Base-by-base conservation (phyloP, 2,888 invertebrate genomes). In the Spialia ferax region DNA sequence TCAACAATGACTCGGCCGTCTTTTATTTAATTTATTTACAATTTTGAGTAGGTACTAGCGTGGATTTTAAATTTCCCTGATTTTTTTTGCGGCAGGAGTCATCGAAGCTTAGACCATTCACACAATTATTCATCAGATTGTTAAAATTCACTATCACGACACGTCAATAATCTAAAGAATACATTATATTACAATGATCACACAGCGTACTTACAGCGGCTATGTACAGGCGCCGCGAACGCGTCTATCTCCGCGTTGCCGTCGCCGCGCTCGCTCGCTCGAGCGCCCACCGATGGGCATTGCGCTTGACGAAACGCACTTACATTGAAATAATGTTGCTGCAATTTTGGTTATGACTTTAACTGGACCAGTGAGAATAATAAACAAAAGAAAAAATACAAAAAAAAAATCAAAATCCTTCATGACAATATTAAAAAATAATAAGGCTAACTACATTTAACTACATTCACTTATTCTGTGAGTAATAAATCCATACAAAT, bases 131-230 rank as follows among this genome's bases (percentile, higher is more conserved):
- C 32, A 32, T 59, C 6, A 45, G 45, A 10, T 22, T 45, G 18
- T 35, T 35, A 15, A n/a, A 45, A 48, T 54, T 64, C 63, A 45
- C 55, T 55, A 22, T 64, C 63, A 38, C 55, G 29, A 22, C 50
- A 20, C 32, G 50, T 48, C 26, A 23, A 26, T 35, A 10, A 4
- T 42, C 59, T 42, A 42, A 59, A 29, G 50, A 52, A 22, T 69
- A 66, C 62, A 69, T 60, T 72, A 71, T 70, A 57, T 63, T 69
- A 72, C 70, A 71, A 55, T 63, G 54, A 62, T 61, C 65, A 71
- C 70, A 35, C 52, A 59, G 68, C 64, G 60, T 68, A 69, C 67
- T 63, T 64, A 67, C 66, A 67, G 50, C 63, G 50, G 57, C 50
- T 72, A 73, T 72, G 68, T 72, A 72, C 71, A 72, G 32, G 45